A percentile compares a stretch with the other conserved stretches of the same genome.
phyloP scores from a whole-genome alignment of 2,797 vertebrate species.

The Alcedo quadribrachys region DNA sequence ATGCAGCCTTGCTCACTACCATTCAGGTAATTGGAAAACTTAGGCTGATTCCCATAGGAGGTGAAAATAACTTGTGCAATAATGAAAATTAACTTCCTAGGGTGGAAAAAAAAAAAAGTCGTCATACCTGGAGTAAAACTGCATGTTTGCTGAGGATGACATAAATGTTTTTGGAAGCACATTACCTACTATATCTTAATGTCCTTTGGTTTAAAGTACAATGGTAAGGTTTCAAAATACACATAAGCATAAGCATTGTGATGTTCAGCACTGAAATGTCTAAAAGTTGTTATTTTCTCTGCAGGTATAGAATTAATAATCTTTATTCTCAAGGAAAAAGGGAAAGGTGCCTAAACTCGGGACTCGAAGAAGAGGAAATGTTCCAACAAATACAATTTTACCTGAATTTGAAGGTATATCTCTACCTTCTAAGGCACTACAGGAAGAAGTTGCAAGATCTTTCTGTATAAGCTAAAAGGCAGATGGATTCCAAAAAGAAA shows the following conservation, averaged over 20 bases:
- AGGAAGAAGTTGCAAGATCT: background rate
- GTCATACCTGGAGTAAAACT: background rate
- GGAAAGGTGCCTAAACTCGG: background rate
- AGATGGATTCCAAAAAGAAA: background rate
- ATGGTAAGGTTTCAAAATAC: background rate
- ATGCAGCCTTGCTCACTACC: background rate
- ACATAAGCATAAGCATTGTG: rapidly evolving
- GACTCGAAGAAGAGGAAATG: background rate
- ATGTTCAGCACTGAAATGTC: background rate
- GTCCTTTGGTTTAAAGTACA: background rate
- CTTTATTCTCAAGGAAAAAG: background rate
- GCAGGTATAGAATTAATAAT: background rate
- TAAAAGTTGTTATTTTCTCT: background rate
- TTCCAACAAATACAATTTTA: background rate
- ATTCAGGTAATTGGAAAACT: background rate
- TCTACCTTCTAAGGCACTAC: background rate
- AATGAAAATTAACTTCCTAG: background rate
- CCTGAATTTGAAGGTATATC: background rate
- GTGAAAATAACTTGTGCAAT: background rate
- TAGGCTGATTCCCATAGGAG: background rate
- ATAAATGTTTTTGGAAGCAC: background rate
- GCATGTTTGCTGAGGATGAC: background rate
- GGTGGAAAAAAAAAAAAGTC: background rate
- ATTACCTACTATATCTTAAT: background rate
- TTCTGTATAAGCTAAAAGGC: background rate